These are phyloP conservation scores for Drosophila orosa DNA, from an alignment of 1,140 invertebrate species.

Conservation along the genomic window DNA sequence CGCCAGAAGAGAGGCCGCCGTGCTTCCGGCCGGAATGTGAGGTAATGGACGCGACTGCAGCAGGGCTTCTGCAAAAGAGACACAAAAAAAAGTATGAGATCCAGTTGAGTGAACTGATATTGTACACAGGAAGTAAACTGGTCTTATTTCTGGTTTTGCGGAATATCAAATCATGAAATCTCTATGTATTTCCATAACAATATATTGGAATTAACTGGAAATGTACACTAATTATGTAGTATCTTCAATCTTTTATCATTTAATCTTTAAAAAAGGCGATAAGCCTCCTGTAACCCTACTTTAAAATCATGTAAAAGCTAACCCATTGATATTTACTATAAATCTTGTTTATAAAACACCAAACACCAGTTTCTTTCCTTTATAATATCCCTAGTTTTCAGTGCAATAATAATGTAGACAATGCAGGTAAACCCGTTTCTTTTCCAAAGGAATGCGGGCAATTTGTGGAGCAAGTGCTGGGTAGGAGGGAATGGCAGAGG, in stretches of 20 bases:
- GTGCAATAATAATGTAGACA: slow-evolving; percentile 12
- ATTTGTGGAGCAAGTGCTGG: slow-evolving; percentile 51
- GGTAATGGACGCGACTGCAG: slow-evolving; percentile 95
- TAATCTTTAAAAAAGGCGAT: neutral
- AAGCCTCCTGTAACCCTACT: neutral
- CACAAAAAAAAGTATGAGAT: neutral
- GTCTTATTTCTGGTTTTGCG: neutral
- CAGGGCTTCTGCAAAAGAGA: slow-evolving; percentile 91
- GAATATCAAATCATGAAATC: neutral
- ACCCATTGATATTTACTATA: neutral
- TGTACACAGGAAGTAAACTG: slow-evolving; percentile 2
- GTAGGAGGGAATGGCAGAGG: neutral
- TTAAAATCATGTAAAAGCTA: neutral
- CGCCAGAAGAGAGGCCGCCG: slow-evolving; percentile 61
- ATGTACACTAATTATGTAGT: neutral
- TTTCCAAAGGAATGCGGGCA: slow-evolving; percentile 69
- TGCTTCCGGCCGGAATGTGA: slow-evolving; percentile 89
- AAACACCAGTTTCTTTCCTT: neutral
- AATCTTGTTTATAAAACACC: neutral
- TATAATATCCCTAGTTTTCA: slow-evolving; percentile 7
- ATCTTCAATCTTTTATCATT: neutral
- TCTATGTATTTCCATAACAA: neutral
- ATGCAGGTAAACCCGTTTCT: slow-evolving; percentile 71
- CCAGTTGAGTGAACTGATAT: slow-evolving; percentile 35
- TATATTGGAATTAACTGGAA: neutral